phyloP scores from a whole-genome alignment of 2,888 invertebrate species.

The Cecidostiba fungosa region DNA sequence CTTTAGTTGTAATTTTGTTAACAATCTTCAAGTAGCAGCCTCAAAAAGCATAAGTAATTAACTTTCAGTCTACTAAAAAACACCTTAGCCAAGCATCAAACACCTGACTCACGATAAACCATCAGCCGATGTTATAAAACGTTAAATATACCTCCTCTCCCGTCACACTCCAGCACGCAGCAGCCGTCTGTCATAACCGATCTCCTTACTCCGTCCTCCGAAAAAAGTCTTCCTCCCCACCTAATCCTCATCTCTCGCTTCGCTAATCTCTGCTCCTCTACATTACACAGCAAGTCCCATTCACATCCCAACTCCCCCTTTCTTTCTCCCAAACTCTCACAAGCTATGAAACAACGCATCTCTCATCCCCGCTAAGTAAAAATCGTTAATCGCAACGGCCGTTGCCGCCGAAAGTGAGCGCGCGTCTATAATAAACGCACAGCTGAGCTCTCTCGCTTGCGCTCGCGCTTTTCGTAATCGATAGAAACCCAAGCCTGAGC shows the following conservation, averaged over 20 bases:
- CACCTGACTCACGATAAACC: not conserved
- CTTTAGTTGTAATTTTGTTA: no score
- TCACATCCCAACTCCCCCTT: not conserved
- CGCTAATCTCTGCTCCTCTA: not conserved
- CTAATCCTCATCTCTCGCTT: constrained; percentile 1
- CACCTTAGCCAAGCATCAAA: not conserved
- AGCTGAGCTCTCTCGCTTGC: not conserved
- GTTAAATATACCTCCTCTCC: not conserved
- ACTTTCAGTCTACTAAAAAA: not conserved
- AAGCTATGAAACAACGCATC: not conserved
- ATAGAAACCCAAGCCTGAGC: constrained; percentile 69
- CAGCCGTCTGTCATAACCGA: not conserved
- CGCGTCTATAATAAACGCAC: not conserved
- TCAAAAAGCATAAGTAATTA: not conserved
- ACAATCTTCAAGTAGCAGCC: no score
- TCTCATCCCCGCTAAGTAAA: not conserved
- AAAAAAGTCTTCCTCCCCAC: not conserved
- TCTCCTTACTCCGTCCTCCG: not conserved
- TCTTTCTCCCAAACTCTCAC: not conserved
- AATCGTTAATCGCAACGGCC: constrained; percentile 1
- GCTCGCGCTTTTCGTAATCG: constrained; percentile 70
- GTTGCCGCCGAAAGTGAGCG: not conserved
- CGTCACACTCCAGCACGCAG: not conserved
- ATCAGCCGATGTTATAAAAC: not conserved
- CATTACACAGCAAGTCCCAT: not conserved